Percentiles rank a stretch among this genome's conserved stretches.
Evolutionary conservation across 2,888 invertebrate species (phyloP).

Genomic region (Drepana falcataria): DNA sequence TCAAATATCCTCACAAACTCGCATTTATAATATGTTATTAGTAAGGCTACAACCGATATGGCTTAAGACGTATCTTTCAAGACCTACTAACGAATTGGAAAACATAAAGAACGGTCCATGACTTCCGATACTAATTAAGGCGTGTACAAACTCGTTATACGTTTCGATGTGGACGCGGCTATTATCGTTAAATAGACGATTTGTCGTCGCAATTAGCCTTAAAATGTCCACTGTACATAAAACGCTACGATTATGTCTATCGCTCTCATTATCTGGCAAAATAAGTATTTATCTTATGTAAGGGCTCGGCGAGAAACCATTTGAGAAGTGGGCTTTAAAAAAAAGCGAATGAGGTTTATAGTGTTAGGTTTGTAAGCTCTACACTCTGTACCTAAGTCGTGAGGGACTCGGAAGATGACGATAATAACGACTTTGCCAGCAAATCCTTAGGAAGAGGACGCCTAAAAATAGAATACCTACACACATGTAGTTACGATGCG

Average conservation of each 20-base stretch:
- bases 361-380: no score
- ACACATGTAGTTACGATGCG: no score
- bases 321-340: background rate
- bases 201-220: constrained; percentile 60
- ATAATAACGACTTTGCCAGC: no score
- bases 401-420: no score
- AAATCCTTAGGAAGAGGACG: no score
- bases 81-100: constrained; percentile 17
- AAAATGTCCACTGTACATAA: constrained; percentile 52
- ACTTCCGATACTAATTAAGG: constrained; percentile 70
- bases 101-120: constrained; percentile 55
- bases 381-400: no score
- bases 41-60: no score
- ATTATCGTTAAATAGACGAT: constrained; percentile 60
- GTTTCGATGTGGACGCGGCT: constrained; percentile 55
- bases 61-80: no score
- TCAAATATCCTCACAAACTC: no score
- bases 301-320: constrained; percentile 4
- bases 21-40: no score
- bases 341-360: no score
- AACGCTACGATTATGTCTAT: constrained; percentile 44
- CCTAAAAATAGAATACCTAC: no score
- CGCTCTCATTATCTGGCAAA: constrained; percentile 27
- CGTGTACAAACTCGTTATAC: constrained; percentile 39
- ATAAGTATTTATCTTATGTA: constrained; percentile 17